Conservation (phyloP, 30 jellyfish, hydroid and myxozoan species). For the Morbakka virulenta region DNA sequence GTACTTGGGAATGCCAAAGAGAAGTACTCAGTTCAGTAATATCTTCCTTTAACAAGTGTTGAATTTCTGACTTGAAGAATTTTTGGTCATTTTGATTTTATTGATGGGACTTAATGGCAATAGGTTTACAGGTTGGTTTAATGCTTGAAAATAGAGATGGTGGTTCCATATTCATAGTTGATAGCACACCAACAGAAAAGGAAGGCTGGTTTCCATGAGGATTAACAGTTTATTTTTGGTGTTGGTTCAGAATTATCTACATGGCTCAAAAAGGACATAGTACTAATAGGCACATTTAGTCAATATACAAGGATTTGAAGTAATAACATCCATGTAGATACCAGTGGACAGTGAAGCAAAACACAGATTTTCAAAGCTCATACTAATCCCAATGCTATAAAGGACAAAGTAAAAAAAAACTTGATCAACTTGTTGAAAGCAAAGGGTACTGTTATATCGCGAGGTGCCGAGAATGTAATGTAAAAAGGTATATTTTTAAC, state of each 20-base stretch:
- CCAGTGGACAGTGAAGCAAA: no score
- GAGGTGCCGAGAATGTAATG: no score
- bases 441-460: no score
- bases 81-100: conserved; percentile 20
- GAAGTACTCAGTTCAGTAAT: conserved; percentile 50
- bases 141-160: conserved; percentile 12
- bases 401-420: no score
- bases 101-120: conserved; percentile 14
- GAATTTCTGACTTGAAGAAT: conserved; percentile 54
- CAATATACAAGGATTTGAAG: no score
- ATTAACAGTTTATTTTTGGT: conserved; percentile 14
- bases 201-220: conserved; percentile 28
- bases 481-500: no score
- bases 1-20: conserved; percentile 59
- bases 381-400: no score
- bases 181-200: background rate
- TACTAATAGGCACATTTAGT: no score
- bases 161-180: conserved; percentile 22
- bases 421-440: no score
- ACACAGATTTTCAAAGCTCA: no score
- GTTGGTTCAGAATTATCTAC: conserved; percentile 41
- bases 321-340: no score
- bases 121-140: conserved; percentile 36
- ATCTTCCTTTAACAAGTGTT: conserved; percentile 16
- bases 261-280: no score